Evolutionary conservation across 1,140 invertebrate species (phyloP).

Genomic region (Metaphire vulgaris): DNA sequence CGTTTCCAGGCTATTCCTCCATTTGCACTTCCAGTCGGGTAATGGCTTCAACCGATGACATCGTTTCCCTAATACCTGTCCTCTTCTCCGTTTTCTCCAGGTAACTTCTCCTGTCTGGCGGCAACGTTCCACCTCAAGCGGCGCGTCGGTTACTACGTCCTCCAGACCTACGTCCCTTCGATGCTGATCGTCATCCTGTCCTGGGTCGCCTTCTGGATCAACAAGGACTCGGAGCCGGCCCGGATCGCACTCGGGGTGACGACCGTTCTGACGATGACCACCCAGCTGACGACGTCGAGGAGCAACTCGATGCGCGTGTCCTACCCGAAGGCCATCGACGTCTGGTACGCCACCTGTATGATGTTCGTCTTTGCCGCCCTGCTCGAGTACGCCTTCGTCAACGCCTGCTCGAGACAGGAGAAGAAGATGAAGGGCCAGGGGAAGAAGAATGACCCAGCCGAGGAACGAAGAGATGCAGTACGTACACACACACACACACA

Average conservation of each 20-base stretch:
- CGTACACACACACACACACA: too few relatives aligned
- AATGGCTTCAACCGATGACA: too few relatives aligned
- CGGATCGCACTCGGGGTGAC: constrained; percentile 55
- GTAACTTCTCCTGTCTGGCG: constrained; percentile 18
- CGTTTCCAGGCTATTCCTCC: too few relatives aligned
- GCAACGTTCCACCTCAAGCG: constrained; percentile 11
- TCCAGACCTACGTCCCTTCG: constrained; percentile 8
- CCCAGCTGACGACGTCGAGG: constrained; percentile 21
- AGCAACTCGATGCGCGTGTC: constrained; percentile 16
- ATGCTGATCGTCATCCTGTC: constrained; percentile 17
- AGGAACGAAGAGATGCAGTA: background rate
- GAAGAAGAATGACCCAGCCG: constrained; percentile 1
- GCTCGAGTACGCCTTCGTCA: constrained; percentile 85
- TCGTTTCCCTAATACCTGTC: too few relatives aligned
- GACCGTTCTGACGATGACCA: constrained; percentile 24
- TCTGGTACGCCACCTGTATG: constrained; percentile 88
- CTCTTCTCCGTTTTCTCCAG: too few relatives aligned
- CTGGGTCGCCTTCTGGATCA: constrained; percentile 66
- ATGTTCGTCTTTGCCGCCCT: constrained; percentile 85
- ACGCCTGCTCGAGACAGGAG: constrained; percentile 44
- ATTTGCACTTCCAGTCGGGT: too few relatives aligned
- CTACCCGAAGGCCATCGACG: constrained; percentile 77
- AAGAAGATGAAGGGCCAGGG: constrained; percentile 11
- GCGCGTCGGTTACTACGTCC: constrained; percentile 1
- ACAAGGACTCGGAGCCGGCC: constrained; percentile 48